Percentiles rank a stretch among this genome's conserved stretches.
These are phyloP conservation scores for Drosophila melanosoma DNA, from an alignment of 2,888 invertebrate species.

Conservation along the genomic window DNA sequence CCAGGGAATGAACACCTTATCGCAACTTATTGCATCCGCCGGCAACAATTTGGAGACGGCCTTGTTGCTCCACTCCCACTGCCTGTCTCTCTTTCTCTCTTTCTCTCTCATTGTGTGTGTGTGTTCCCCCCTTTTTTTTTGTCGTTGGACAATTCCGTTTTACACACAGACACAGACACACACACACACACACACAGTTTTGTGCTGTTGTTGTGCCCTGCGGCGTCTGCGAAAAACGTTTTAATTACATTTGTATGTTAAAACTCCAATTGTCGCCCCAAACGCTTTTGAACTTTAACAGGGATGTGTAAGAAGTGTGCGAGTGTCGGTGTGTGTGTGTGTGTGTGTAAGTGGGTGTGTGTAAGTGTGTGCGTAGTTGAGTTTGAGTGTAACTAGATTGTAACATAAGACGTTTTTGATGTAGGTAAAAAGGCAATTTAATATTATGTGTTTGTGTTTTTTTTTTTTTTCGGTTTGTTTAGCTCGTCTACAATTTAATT, in stretches of 20 bases:
- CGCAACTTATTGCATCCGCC: constrained; percentile 81
- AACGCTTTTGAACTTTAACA: constrained; percentile 78
- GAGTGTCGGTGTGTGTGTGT: constrained; percentile 6
- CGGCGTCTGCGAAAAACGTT: constrained; percentile 80
- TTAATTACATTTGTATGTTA: constrained; percentile 81
- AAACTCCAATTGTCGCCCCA: constrained; percentile 77
- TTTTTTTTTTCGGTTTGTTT: constrained; percentile 46
- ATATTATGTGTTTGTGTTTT: constrained; percentile 35
- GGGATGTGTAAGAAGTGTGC: constrained; percentile 43
- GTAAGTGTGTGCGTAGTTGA: constrained; percentile 17
- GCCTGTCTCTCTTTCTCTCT: constrained; percentile 8
- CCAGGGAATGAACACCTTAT: constrained; percentile 79
- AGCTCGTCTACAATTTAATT: constrained; percentile 72
- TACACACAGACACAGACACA: constrained; percentile 42
- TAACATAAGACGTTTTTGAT: constrained; percentile 75
- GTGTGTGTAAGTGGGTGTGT: constrained; percentile 20
- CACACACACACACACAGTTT: constrained; percentile 43
- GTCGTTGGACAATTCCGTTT: constrained; percentile 66
- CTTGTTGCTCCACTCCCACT: constrained; percentile 50
- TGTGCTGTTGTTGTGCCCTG: constrained; percentile 55
- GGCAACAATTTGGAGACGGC: constrained; percentile 78
- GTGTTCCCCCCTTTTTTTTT: constrained; percentile 54
- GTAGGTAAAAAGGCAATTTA: constrained; percentile 76
- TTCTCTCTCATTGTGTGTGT: constrained; percentile 23
- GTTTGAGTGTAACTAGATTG: constrained; percentile 73